phyloP scores from a whole-genome alignment of 2,797 vertebrate species.

The Psittacula echo region DNA sequence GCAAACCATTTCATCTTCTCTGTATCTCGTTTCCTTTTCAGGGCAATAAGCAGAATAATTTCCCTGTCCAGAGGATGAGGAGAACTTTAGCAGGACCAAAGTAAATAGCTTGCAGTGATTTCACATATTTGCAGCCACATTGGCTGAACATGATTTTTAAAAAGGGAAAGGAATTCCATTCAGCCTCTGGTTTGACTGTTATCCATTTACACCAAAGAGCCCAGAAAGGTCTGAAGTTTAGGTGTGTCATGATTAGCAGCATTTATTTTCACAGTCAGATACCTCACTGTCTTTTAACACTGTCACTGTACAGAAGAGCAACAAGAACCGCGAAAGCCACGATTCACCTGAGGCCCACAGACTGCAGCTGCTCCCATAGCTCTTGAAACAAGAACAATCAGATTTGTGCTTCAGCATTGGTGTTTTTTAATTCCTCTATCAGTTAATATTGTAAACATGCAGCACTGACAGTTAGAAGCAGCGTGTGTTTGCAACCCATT shows the following conservation, averaged over 20 bases:
- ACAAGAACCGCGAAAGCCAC: neutral
- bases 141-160: neutral
- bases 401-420: neutral
- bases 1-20: neutral
- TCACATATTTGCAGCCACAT: neutral
- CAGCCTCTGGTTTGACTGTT: neutral
- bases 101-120: neutral
- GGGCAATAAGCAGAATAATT: neutral
- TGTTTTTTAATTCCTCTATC: neutral
- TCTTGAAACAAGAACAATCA: neutral
- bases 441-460: neutral
- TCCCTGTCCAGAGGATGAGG: neutral
- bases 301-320: neutral
- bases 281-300: neutral
- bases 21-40: neutral
- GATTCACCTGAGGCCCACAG: neutral
- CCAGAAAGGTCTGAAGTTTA: neutral
- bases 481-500: neutral
- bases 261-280: neutral
- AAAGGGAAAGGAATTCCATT: neutral
- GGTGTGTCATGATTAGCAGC: neutral
- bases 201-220: neutral
- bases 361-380: neutral
- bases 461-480: neutral
- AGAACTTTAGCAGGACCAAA: neutral